Percentiles rank a stretch among this genome's conserved stretches.
Conservation (phyloP, 2,888 invertebrate species). For the Cheilosia pagana region DNA sequence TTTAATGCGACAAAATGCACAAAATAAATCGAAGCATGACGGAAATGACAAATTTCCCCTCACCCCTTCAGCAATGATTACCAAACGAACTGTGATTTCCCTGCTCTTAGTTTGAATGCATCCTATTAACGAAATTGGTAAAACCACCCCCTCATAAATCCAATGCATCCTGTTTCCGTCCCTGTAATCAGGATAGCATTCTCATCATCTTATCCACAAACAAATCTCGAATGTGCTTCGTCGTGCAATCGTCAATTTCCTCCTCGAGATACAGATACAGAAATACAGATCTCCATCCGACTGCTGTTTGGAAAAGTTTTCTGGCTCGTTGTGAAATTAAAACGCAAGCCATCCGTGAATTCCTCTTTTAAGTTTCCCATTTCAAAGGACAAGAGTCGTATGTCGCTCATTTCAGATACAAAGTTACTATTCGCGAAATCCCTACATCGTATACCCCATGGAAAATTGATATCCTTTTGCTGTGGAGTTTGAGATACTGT, state of each 20-base stretch:
- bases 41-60: no score
- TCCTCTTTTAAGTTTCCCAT: conserved; percentile 12
- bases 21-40: no score
- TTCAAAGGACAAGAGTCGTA: conserved; percentile 19
- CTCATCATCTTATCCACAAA: no score
- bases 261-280: neutral
- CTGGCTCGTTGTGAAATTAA: conserved; percentile 46
- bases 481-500: neutral
- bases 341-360: conserved; percentile 56
- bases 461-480: conserved; percentile 27
- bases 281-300: neutral
- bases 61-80: no score
- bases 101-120: no score
- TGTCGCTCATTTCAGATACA: neutral
- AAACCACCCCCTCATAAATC: no score
- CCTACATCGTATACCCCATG: neutral
- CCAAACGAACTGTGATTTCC: no score
- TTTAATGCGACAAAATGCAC: no score
- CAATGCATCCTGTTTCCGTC: no score
- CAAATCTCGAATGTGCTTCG: no score
- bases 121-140: no score
- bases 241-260: neutral
- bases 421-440: conserved; percentile 40
- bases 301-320: neutral
- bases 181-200: no score